A percentile compares a stretch with the other conserved stretches of the same genome.
Evolutionary conservation across 2,797 vertebrate species (phyloP).

Genomic region (Aphelocoma californica): DNA sequence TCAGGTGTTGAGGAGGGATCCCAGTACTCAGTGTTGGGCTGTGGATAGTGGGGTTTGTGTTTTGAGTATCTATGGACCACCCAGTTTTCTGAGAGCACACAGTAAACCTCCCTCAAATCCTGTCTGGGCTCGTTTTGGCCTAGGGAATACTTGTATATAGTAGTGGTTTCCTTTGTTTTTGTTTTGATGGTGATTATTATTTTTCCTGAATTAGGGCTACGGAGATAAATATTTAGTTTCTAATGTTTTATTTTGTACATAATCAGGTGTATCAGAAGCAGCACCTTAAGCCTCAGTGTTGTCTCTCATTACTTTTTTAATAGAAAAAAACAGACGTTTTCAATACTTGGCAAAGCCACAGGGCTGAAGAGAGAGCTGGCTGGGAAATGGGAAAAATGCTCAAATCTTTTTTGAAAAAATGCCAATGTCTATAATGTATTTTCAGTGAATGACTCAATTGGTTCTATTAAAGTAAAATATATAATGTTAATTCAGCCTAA

Average conservation of each 20-base stretch:
- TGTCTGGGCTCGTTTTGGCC: constrained; percentile 25
- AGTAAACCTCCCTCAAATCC: constrained; percentile 32
- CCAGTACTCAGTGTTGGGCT: neutral
- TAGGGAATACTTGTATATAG: constrained; percentile 25
- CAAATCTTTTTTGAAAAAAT: constrained; percentile 57
- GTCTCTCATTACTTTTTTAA: neutral
- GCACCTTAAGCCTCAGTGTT: neutral
- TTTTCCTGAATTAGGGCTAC: constrained; percentile 3
- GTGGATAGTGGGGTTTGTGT: neutral
- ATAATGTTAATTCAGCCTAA: constrained; percentile 32
- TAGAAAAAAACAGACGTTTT: neutral
- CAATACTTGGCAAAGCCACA: constrained; percentile 42
- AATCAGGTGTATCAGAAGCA: neutral
- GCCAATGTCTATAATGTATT: constrained; percentile 67
- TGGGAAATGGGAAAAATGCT: constrained; percentile 65
- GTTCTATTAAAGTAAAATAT: constrained; percentile 57
- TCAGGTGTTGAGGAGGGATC: neutral
- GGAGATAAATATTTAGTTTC: constrained; percentile 18
- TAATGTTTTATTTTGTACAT: neutral
- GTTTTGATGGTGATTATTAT: constrained; percentile 10
- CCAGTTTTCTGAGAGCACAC: neutral
- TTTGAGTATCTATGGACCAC: constrained; percentile 23
- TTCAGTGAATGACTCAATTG: constrained; percentile 62
- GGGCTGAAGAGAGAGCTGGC: constrained; percentile 47
- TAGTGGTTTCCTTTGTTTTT: constrained; percentile 51